Percentiles rank a stretch among this genome's conserved stretches.
Conservation (phyloP, 2,113 vertebrate species). For the Sialia sialis region DNA sequence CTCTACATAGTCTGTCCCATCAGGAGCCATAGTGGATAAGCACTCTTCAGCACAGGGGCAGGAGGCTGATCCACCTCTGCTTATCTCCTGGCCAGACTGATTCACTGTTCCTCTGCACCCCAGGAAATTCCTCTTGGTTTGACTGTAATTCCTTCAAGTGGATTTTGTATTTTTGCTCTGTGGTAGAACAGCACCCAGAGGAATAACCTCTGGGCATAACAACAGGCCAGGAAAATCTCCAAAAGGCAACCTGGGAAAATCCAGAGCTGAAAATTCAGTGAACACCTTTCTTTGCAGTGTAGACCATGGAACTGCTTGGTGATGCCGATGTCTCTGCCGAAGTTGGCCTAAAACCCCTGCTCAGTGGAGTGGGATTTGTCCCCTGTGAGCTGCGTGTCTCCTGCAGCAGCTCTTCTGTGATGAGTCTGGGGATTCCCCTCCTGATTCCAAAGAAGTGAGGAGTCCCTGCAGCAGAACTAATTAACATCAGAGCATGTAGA, state of each 20-base stretch:
- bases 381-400: accelerated
- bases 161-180: not conserved
- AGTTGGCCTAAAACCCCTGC: not conserved
- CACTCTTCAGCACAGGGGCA: not conserved
- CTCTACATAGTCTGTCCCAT: not conserved
- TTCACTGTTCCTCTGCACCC: not conserved
- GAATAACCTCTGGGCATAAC: not conserved
- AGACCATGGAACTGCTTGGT: not conserved
- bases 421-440: not conserved
- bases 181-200: not conserved
- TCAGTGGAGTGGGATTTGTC: accelerated
- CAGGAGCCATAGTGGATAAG: not conserved
- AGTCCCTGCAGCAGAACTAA: not conserved
- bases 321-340: not conserved
- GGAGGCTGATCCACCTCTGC: not conserved
- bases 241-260: not conserved
- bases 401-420: not conserved
- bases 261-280: not conserved
- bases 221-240: not conserved
- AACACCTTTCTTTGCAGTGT: not conserved
- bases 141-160: not conserved
- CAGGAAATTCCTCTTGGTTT: not conserved
- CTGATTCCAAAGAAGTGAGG: not conserved
- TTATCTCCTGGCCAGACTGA: not conserved
- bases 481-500: not conserved